Base-by-base conservation (phyloP, 37 sponge, comb jelly and placozoan genomes). In the Agelas oroides region DNA sequence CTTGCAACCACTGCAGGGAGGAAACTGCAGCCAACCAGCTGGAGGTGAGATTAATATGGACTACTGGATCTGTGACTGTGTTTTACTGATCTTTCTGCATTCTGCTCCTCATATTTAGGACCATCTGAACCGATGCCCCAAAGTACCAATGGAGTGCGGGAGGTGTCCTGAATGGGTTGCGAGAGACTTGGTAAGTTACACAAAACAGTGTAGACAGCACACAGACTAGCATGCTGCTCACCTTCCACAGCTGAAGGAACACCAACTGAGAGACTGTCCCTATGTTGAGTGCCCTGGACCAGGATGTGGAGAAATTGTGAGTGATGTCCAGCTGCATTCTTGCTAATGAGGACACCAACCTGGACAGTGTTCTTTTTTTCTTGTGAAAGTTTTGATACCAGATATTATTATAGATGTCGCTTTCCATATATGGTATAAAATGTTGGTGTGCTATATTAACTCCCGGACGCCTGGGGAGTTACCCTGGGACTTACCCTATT, bases 1-100 rank as follows among this genome's bases (percentile, higher is more conserved):
- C 61, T 25, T 93, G 93, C 59, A 5, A 80, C 34, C 60, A 88
- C 53, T 93, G 93, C 40, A 62, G 60, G 36, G 57, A 76, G n/a
- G 39, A 68, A n/a, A 52, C 74, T 36, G 13, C 19, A 6, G 18
- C 30, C 35, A 64, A 36, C 27, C 53, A 81, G 15, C 17, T 75
- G 23, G 71, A 91, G 46, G 91, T 91, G 62, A 27, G 62, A 6
- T 46, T 3, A 3, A 5, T 25, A 61, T 14, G 5, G 62, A 12
- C 62, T 61, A 2, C n/a, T 46, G 46, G 46, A 8, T 46, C 8
- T 3, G 46, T 46, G 46, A 46, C 46, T n/a, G n/a, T n/a, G 8
- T 8, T 46, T 46, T 46, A 46, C 46, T 8, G 46, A 46, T 8
- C 5, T 13, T 13, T 28, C 14, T 28, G 12, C 27, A 23, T 25